Percentiles rank a stretch among this genome's conserved stretches.
These are phyloP conservation scores for Hyalella azteca DNA, from an alignment of 2,888 invertebrate genomes.

Conservation along the genomic window DNA sequence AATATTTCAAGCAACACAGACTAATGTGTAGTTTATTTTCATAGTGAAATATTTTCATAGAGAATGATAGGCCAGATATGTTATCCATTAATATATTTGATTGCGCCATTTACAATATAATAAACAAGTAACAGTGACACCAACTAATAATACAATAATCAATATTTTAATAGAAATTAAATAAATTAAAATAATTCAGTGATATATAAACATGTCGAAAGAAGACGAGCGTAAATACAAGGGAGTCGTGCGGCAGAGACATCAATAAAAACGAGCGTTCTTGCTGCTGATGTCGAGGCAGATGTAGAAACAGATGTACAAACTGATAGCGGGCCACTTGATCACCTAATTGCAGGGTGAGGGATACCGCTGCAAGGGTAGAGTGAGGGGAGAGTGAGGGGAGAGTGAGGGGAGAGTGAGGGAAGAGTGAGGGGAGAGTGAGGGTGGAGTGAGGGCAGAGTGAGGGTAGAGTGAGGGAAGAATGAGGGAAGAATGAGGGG, in stretches of 20 bases:
- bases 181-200: too few species aligned
- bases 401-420: background rate
- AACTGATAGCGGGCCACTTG: slow-evolving; percentile 25
- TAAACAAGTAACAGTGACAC: too few species aligned
- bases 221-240: too few species aligned
- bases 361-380: background rate
- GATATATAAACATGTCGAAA: too few species aligned
- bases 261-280: background rate
- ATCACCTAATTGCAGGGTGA: slow-evolving; percentile 22
- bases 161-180: too few species aligned
- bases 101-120: too few species aligned
- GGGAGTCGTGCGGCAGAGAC: background rate
- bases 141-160: too few species aligned
- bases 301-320: slow-evolving; percentile 34
- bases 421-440: background rate
- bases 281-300: slow-evolving; percentile 20
- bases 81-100: too few species aligned
- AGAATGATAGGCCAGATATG: too few species aligned
- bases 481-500: background rate
- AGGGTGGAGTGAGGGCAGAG: background rate
- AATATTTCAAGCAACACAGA: too few species aligned
- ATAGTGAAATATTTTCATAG: too few species aligned
- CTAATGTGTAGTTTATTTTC: too few species aligned
- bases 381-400: background rate
- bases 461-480: background rate